phyloP scores from a whole-genome alignment of 1,140 invertebrate genomes.

The Drosophila grimshawi region DNA sequence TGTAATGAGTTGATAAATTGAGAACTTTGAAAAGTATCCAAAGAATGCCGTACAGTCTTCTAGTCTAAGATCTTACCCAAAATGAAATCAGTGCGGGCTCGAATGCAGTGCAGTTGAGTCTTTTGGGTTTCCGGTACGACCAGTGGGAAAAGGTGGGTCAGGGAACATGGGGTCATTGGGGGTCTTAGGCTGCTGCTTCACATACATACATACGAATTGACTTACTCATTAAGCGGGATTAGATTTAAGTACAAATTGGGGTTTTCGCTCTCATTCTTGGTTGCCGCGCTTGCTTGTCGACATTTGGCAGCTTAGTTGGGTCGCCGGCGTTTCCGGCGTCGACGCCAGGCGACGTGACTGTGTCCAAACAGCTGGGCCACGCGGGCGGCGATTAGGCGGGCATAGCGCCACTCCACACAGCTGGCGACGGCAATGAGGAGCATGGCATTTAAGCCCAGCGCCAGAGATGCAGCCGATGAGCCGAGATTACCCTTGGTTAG shows the following conservation, averaged over 20 bases:
- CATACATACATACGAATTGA: conserved; percentile 22
- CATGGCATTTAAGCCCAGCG: conserved; percentile 70
- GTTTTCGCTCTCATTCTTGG: neutral
- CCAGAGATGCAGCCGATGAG: conserved; percentile 83
- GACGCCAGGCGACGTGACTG: conserved; percentile 54
- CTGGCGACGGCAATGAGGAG: conserved; percentile 75
- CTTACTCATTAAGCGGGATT: conserved; percentile 49
- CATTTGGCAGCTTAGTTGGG: conserved; percentile 34
- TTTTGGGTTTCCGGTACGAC: neutral
- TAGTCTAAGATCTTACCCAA: neutral
- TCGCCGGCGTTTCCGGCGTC: conserved; percentile 65
- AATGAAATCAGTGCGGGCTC: neutral
- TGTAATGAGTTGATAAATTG: no score
- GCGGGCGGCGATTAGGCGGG: conserved; percentile 40
- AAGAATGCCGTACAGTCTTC: neutral
- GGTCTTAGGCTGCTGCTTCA: neutral
- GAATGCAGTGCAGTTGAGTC: no score
- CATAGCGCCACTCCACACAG: conserved; percentile 68
- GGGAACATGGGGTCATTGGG: neutral
- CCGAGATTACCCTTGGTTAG: conserved; percentile 88
- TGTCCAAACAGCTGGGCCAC: conserved; percentile 52
- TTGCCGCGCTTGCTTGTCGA: neutral
- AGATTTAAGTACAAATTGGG: conserved; percentile 33
- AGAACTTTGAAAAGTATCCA: neutral
- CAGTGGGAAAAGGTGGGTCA: neutral